Base-by-base conservation (phyloP, 2,113 vertebrate species). In the Ophiodon elongatus region DNA sequence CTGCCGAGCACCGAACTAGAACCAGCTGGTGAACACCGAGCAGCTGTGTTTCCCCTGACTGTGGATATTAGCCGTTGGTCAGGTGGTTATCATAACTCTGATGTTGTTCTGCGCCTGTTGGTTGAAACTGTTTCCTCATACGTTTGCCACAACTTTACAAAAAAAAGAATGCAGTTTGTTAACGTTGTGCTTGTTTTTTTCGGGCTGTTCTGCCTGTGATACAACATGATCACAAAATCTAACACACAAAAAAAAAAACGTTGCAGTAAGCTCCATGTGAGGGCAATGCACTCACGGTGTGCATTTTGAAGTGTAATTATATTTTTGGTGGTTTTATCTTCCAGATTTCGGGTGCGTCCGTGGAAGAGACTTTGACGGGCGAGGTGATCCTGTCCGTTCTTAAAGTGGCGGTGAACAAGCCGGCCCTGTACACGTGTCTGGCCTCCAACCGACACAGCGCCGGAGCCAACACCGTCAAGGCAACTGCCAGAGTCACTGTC, bases 361-460 rank as follows among this genome's bases (percentile, higher is more conserved):
- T 98, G n/a, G 95, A 94, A 0, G 97, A 99, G 91, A 98, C 94
- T 0, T 74, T 99, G 64, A 96, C 94, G 75, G 97, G 96, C 68
- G 96, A 97, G 76, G 94, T 97, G 78, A 95, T 99, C 70, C 93
- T 97, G 68, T 99, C 98, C 6, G 93, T 96, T 59, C 92, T 99
- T 11, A 96, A 95, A 60, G 94, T 97, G 41, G 96, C 96, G 0
- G 96, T 97, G 78, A 97, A 95, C 41, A 96, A 96, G 67, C 97
- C 98, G 0, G 96, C 97, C 54, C 94, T 99, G 27, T 99, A 97
- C 89, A 99, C 98, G 1, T 99, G 98, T 54, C 94, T 98, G 21
- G 97, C 98, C 63, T 97, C 96, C 0, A 99, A 99, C 87, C 96
- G 96, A 47, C 98, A 98, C 62, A 98, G 95, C 15, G 97, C 97